Conservation (phyloP, 1,140 invertebrate species). For the Neodiprion virginianus region DNA sequence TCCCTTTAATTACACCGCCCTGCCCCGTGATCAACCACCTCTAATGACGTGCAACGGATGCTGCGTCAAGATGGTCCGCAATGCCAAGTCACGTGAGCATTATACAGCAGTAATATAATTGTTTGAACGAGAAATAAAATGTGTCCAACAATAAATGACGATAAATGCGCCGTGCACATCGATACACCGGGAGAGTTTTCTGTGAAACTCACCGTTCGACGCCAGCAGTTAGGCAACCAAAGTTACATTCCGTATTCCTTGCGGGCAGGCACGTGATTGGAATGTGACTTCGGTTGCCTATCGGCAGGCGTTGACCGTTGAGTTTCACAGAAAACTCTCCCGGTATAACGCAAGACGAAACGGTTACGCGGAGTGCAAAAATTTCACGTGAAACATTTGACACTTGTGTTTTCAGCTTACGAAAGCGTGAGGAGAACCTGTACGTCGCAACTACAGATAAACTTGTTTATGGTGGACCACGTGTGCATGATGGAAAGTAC, state of each 20-base stretch:
- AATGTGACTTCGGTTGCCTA: background rate
- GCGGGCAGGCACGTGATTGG: background rate
- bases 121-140: background rate
- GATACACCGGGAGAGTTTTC: background rate
- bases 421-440: constrained; percentile 89
- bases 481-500: constrained; percentile 98
- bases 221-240: too few relatives aligned
- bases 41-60: constrained; percentile 89
- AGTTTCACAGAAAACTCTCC: background rate
- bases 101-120: constrained; percentile 10
- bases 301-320: too few relatives aligned
- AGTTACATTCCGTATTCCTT: too few relatives aligned
- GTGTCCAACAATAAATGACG: background rate
- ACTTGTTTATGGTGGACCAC: constrained; percentile 97
- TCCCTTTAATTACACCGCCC: constrained; percentile 90
- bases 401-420: constrained; percentile 71
- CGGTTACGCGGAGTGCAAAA: too few relatives aligned
- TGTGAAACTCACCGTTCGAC: too few relatives aligned
- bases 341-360: too few relatives aligned
- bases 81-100: constrained; percentile 85
- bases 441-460: constrained; percentile 91
- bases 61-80: constrained; percentile 93
- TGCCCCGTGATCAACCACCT: constrained; percentile 83
- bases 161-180: background rate
- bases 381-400: too few relatives aligned